Evolutionary conservation across 2,888 invertebrate species (phyloP), one percentile per base, ranked within the genome.

Genomic region (Drosophila limbata): DNA sequence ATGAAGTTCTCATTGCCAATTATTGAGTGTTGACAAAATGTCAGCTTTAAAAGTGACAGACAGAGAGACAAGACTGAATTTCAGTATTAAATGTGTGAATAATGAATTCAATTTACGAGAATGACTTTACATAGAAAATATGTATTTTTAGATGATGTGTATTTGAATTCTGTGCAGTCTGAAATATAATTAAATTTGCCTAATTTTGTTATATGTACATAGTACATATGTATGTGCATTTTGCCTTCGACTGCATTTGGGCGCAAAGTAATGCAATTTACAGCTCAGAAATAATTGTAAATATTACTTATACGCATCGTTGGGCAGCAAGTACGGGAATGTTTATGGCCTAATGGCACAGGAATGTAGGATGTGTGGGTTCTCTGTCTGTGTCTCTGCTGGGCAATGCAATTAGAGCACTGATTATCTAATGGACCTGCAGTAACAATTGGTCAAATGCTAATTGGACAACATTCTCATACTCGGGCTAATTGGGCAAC

Each of bases 221-320:
- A n/a, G 28, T 28, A 28, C 21, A 28, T 8, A 28, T 28, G 28
- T 28, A 28, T 31, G 10, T 15, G n/a, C 10, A 31, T 17, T 37
- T 19, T 53, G 57, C 28, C 60, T 40, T 15, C 21, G n/a, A 35
- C 37, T 57, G 71, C 67, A 81, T 65, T 70, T 64, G 68, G 47
- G 66, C 65, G 40, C 33, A 61, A 42, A 42, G 57, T 72, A 86
- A 86, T 84, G 73, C 77, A 81, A 84, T 84, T 84, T 86, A 66
- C 84, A 59, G 70, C 65, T 69, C 19, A 35, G 50, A 64, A 55
- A 33, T 57, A 61, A 67, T 67, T 81, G 62, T 69, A 75, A 84
- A 84, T 86, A 84, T 86, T 53, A 59, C 81, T 64, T 71, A 84
- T 81, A 73, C 84, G 87, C 84, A 81, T 79, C 69, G 80, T 53